Percentiles rank a stretch among this genome's conserved stretches.
Evolutionary conservation across 2,888 invertebrate genomes (phyloP).

Genomic region (Coleophora deauratella): DNA sequence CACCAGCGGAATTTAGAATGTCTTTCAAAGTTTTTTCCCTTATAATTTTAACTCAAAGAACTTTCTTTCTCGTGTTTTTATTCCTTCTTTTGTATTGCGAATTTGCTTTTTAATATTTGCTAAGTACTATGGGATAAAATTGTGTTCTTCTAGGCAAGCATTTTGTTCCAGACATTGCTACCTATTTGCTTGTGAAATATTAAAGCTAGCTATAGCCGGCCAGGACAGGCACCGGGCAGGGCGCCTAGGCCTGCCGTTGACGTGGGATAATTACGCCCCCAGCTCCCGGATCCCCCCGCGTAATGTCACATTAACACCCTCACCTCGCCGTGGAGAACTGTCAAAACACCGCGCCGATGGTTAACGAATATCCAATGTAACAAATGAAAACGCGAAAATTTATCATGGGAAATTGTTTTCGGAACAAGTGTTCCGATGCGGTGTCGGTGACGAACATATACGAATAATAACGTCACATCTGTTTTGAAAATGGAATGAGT

Average conservation of each 20-base stretch:
- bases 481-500: not conserved
- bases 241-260: slow-evolving; percentile 65
- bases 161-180: slow-evolving; percentile 9
- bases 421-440: not conserved
- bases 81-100: too few relatives aligned
- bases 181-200: slow-evolving; percentile 20
- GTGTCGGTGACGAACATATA: not conserved
- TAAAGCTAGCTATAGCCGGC: slow-evolving; percentile 30
- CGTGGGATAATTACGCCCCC: slow-evolving; percentile 68
- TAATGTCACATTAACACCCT: slow-evolving; percentile 72
- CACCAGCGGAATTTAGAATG: too few relatives aligned
- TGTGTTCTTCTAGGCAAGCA: too few relatives aligned
- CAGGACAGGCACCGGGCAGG: slow-evolving; percentile 40
- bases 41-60: too few relatives aligned
- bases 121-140: too few relatives aligned
- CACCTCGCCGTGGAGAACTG: slow-evolving; percentile 46
- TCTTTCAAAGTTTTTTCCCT: too few relatives aligned
- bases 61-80: too few relatives aligned
- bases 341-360: slow-evolving; percentile 53
- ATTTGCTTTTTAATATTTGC: too few relatives aligned
- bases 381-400: slow-evolving; percentile 35
- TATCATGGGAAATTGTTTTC: slow-evolving; percentile 6
- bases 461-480: not conserved
- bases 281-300: slow-evolving; percentile 25
- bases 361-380: slow-evolving; percentile 38